phyloP scores from a whole-genome alignment of 2,113 vertebrate species.

The Cyprinodon tularosa region DNA sequence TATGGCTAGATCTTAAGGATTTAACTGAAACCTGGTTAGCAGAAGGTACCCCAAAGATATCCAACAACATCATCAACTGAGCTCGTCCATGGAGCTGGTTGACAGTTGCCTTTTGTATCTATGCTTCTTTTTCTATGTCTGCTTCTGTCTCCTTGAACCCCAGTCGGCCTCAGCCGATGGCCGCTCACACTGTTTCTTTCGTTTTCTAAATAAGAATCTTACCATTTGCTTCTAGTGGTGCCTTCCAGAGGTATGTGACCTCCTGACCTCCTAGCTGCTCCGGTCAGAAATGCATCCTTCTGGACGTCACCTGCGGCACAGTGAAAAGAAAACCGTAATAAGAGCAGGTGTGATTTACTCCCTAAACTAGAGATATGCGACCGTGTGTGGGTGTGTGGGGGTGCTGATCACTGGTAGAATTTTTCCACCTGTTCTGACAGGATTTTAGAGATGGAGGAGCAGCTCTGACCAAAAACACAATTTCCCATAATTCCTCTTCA shows the following conservation, averaged over 20 bases:
- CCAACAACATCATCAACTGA: not conserved
- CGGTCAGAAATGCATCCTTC: conserved; percentile 46
- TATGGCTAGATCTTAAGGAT: not conserved
- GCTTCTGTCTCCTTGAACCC: too few species aligned
- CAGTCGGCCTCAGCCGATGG: too few species aligned
- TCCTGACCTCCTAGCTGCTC: conserved; percentile 64
- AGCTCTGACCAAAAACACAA: not conserved
- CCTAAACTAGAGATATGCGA: not conserved
- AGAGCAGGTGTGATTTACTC: not conserved
- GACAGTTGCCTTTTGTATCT: too few species aligned
- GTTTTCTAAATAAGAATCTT: conserved; percentile 32
- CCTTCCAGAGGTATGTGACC: conserved; percentile 72
- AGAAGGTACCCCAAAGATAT: not conserved
- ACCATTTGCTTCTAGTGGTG: conserved; percentile 78
- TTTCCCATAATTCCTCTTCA: not conserved
- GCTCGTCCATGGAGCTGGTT: too few species aligned
- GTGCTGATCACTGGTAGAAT: not conserved
- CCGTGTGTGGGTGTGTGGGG: too few species aligned
- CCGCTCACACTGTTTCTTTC: too few species aligned
- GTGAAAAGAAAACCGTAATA: conserved; percentile 3
- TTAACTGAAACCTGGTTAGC: not conserved
- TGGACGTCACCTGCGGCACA: conserved; percentile 63
- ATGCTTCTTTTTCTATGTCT: too few species aligned
- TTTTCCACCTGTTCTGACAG: not conserved
- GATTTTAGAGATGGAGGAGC: not conserved